A percentile compares a stretch with the other conserved stretches of the same genome.
Conservation (phyloP, 2,888 invertebrate genomes). For the Ectemnius cavifrons region DNA sequence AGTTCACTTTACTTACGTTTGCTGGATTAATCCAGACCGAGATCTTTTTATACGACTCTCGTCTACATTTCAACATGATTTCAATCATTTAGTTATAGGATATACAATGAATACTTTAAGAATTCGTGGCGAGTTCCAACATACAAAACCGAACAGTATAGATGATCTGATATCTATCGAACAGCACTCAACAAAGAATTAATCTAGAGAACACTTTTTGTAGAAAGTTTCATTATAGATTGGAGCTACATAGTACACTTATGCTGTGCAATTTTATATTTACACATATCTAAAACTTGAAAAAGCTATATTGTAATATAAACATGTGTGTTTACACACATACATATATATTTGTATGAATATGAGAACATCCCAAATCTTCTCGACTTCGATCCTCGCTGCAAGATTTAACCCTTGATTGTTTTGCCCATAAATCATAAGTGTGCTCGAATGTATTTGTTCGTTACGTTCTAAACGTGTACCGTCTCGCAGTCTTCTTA, state of each 20-base stretch:
- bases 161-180: too few species aligned
- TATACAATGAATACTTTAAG: too few species aligned
- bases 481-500: too few species aligned
- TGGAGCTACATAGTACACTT: constrained; percentile 54
- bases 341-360: constrained; percentile 19
- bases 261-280: constrained; percentile 57
- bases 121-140: too few species aligned
- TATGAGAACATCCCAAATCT: constrained; percentile 54
- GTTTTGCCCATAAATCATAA: constrained; percentile 30
- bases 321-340: constrained; percentile 46
- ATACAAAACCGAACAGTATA: too few species aligned
- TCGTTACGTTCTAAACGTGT: too few species aligned
- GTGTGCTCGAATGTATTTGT: too few species aligned
- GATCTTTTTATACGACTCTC: too few species aligned
- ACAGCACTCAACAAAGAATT: constrained; percentile 47
- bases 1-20: too few species aligned
- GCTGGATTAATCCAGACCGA: too few species aligned
- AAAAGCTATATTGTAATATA: constrained; percentile 56
- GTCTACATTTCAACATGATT: too few species aligned
- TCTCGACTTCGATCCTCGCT: constrained; percentile 51
- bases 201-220: constrained; percentile 52
- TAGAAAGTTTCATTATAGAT: constrained; percentile 59
- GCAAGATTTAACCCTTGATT: constrained; percentile 63
- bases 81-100: too few species aligned
- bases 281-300: constrained; percentile 46